Percentiles rank a stretch among this genome's conserved stretches.
Conservation (phyloP, 2,113 vertebrate genomes). For the Myotis lucifugus region DNA sequence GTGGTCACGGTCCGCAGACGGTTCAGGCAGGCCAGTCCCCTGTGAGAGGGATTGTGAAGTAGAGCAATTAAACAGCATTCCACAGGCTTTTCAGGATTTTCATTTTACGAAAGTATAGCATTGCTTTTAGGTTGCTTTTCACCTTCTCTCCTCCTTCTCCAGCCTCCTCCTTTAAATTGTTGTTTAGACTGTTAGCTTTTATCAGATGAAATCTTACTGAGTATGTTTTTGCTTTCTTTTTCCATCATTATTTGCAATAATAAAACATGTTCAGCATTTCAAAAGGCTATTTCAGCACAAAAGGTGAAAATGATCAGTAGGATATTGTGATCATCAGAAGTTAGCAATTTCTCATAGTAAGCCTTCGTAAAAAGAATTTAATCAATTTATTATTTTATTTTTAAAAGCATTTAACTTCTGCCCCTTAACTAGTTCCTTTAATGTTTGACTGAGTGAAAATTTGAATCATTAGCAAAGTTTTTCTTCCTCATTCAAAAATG, state of each 20-base stretch:
- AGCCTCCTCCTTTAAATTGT: constrained; percentile 44
- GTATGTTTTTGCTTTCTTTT: constrained; percentile 25
- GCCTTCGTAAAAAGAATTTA: constrained; percentile 7
- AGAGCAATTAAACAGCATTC: constrained; percentile 80
- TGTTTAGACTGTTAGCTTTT: constrained; percentile 66
- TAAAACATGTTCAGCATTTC: neutral
- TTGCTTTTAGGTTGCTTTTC: constrained; percentile 45
- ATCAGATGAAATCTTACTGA: constrained; percentile 5
- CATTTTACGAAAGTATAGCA: constrained; percentile 66
- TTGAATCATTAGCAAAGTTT: neutral
- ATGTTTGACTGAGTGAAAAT: constrained; percentile 43
- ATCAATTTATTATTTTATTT: constrained; percentile 48
- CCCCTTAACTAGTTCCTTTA: constrained; percentile 33
- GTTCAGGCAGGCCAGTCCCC: constrained; percentile 67
- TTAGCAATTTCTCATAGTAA: neutral
- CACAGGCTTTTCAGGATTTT: constrained; percentile 69
- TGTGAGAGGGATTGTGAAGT: constrained; percentile 69
- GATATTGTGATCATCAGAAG: constrained; percentile 23
- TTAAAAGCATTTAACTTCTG: neutral
- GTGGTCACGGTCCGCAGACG: constrained; percentile 81
- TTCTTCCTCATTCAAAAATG: constrained; percentile 28
- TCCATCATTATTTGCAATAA: constrained; percentile 31
- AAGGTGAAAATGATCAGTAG: constrained; percentile 5
- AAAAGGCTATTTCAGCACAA: constrained; percentile 36
- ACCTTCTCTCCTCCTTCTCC: neutral